These are phyloP conservation scores for Apostichopus californicus DNA, from an alignment of 35 echinoderm and acorn worm species.

Conservation along the genomic window DNA sequence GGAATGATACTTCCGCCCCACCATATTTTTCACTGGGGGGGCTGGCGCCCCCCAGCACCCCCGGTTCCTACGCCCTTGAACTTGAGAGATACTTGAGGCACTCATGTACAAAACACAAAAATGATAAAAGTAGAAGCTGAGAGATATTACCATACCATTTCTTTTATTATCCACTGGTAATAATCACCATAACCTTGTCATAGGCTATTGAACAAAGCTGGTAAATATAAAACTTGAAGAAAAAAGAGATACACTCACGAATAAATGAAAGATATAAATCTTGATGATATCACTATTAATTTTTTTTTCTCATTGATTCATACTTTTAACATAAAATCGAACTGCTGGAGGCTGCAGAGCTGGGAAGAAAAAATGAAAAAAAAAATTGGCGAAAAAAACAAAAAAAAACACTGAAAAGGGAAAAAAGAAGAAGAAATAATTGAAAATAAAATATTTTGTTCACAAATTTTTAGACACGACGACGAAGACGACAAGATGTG, in stretches of 20 bases:
- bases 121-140: no score
- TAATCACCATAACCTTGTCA: neutral
- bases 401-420: neutral
- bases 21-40: no score
- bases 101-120: no score
- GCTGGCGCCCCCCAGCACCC: no score
- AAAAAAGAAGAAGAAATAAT: neutral
- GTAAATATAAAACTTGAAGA: slow-evolving; percentile 27
- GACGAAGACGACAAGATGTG: neutral
- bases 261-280: slow-evolving; percentile 47
- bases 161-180: slow-evolving; percentile 38
- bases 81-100: no score
- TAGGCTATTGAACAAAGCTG: slow-evolving; percentile 15
- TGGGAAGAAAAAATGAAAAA: neutral
- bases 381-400: neutral
- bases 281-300: slow-evolving; percentile 28
- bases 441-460: neutral
- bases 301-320: neutral
- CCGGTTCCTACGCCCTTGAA: no score
- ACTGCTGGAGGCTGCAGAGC: neutral
- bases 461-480: slow-evolving; percentile 6
- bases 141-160: slow-evolving; percentile 7
- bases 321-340: neutral
- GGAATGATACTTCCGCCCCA: no score
- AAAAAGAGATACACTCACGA: slow-evolving; percentile 23